Evolutionary conservation across 1,140 invertebrate species (phyloP), one percentile per base, ranked within the genome.

Genomic region (Penaeus vannamei): DNA sequence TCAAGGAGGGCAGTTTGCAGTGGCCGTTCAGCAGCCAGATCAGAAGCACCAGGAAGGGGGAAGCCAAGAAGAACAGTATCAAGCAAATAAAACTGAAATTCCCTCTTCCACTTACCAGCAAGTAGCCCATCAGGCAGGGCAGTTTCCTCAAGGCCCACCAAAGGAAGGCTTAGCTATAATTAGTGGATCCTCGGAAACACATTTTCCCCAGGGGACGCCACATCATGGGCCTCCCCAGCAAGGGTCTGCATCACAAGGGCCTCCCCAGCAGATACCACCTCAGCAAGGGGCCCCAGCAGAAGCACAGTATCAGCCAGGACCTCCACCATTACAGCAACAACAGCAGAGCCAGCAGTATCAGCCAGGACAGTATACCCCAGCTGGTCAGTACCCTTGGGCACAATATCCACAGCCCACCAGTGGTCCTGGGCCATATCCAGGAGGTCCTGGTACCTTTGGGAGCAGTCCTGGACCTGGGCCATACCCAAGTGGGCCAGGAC

Each of bases 341-440:
- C 87, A 88, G 32, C 87, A 88, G 32, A 84, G 29, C 60, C 87
- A 89, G 87, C 83, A 89, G 60, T 85, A 77, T 60, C 69, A 64
- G 10, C 53, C 84, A 77, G 72, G 53, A n/a, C 85, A 86, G 60
- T 86, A 86, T 79, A 32, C 72, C 26, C 87, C 82, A 61, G 82
- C 69, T 32, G 87, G 87, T 12, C 87, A 89, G 72, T 89, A 89
- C 72, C 87, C 87, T 20, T 89, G 87, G 87, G 87, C 87, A 76
- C 87, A 89, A 32, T 89, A 89, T 46, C 87, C 87, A 12, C 87
- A 89, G 69, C 87, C 87, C 42, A 62, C 53, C 17, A 84, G 59
- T 89, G 87, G 87, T 53, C 46, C 69, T 79, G 87, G 60, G 53
- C 64, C 66, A 64, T 84, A 76, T 42, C 81, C 87, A 42, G 42